These are phyloP conservation scores for Gryllus bimaculatus DNA, from an alignment of 1,140 invertebrate species.

Conservation along the genomic window DNA sequence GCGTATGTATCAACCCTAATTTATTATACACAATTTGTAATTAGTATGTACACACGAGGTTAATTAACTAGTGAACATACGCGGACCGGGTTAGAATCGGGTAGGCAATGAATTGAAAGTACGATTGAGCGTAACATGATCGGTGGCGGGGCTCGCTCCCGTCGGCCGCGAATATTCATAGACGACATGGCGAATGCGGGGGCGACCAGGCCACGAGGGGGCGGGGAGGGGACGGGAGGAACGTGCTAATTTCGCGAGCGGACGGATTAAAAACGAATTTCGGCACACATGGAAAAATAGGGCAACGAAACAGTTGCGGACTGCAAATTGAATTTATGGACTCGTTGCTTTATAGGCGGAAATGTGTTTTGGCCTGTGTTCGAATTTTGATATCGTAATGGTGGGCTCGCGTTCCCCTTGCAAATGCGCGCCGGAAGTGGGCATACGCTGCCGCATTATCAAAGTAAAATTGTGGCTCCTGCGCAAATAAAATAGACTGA, in stretches of 20 bases:
- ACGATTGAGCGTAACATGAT: not conserved
- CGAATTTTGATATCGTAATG: not conserved
- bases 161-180: no score
- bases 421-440: no score
- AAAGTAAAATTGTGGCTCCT: not conserved
- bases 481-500: not conserved
- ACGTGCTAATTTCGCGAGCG: not conserved
- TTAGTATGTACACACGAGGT: constrained; percentile 4
- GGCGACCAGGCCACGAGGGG: no score
- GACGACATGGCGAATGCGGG: no score
- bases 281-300: not conserved
- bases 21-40: constrained; percentile 6
- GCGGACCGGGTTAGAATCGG: not conserved
- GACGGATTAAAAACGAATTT: not conserved
- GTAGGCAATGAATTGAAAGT: not conserved
- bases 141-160: no score
- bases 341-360: not conserved
- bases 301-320: not conserved
- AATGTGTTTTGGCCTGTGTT: not conserved
- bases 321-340: not conserved
- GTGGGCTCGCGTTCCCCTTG: not conserved
- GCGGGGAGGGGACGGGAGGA: no score
- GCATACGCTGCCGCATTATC: not conserved
- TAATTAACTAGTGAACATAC: not conserved
- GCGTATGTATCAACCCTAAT: not conserved